Conservation (phyloP, 1,140 invertebrate species). For the Rhyacophila brunnea region DNA sequence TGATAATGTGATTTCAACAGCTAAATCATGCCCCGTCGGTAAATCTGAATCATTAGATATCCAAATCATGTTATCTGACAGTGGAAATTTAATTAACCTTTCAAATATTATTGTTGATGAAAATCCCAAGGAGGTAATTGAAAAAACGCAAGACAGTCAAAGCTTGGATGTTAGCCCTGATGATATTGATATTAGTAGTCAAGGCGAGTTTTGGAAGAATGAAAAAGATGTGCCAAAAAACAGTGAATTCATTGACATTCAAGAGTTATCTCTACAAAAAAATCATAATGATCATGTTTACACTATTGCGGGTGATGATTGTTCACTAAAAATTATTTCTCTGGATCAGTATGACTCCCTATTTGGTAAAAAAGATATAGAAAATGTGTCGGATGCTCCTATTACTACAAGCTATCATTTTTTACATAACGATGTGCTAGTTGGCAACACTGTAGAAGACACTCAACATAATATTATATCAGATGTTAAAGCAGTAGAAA, state of each 20-base stretch:
- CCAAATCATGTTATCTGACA: slow-evolving; percentile 29
- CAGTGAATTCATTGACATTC: slow-evolving; percentile 15
- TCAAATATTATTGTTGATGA: slow-evolving; percentile 20
- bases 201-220: background rate
- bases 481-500: too few relatives aligned
- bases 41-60: slow-evolving; percentile 24
- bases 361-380: slow-evolving; percentile 10
- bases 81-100: slow-evolving; percentile 21
- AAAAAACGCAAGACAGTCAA: background rate
- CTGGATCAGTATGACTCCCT: slow-evolving; percentile 19
- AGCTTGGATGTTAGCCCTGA: background rate
- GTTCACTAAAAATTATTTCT: slow-evolving; percentile 25
- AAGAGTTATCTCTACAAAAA: slow-evolving; percentile 16
- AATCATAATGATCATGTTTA: slow-evolving; percentile 8
- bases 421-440: too few relatives aligned
- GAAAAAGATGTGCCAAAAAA: slow-evolving; percentile 1
- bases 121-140: background rate
- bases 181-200: background rate
- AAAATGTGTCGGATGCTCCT: too few relatives aligned
- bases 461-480: too few relatives aligned
- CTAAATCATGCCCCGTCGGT: background rate
- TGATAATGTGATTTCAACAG: slow-evolving; percentile 4
- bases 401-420: too few relatives aligned
- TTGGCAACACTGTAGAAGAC: too few relatives aligned
- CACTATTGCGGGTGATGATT: slow-evolving; percentile 22